Conservation (phyloP, 2,888 invertebrate genomes). For the Podabrus alpinus region DNA sequence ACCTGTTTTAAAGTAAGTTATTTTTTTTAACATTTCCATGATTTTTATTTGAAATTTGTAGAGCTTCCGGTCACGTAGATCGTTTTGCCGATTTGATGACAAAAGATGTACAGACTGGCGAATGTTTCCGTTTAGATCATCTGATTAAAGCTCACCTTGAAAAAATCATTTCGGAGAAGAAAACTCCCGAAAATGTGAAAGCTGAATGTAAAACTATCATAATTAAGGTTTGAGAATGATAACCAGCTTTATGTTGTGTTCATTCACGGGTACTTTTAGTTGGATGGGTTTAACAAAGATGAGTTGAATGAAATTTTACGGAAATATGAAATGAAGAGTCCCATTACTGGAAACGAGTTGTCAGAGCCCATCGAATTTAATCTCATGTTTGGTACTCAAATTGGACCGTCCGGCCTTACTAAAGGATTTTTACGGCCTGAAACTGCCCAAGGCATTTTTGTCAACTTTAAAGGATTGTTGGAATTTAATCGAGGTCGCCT, state of each 20-base stretch:
- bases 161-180: slow-evolving; percentile 84
- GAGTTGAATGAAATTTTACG: slow-evolving; percentile 86
- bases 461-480: slow-evolving; percentile 95
- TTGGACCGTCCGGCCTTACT: slow-evolving; percentile 93
- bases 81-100: slow-evolving; percentile 99
- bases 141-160: slow-evolving; percentile 93
- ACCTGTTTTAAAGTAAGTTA: slow-evolving; percentile 80
- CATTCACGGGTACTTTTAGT: slow-evolving; percentile 46
- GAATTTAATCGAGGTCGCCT: slow-evolving; percentile 96
- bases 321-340: slow-evolving; percentile 91
- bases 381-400: slow-evolving; percentile 97
- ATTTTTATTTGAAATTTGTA: slow-evolving; percentile 45
- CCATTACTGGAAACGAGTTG: slow-evolving; percentile 92
- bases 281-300: slow-evolving; percentile 90
- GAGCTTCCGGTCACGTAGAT: slow-evolving; percentile 98
- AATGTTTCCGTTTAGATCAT: slow-evolving; percentile 97
- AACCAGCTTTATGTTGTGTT: not conserved
- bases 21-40: slow-evolving; percentile 1
- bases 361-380: slow-evolving; percentile 98
- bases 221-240: slow-evolving; percentile 60
- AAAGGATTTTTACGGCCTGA: slow-evolving; percentile 97
- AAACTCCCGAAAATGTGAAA: slow-evolving; percentile 70
- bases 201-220: slow-evolving; percentile 78
- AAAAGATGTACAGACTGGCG: slow-evolving; percentile 93
- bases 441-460: slow-evolving; percentile 99